phyloP scores from a whole-genome alignment of 1,140 invertebrate species.

The Microvelia longipes region DNA sequence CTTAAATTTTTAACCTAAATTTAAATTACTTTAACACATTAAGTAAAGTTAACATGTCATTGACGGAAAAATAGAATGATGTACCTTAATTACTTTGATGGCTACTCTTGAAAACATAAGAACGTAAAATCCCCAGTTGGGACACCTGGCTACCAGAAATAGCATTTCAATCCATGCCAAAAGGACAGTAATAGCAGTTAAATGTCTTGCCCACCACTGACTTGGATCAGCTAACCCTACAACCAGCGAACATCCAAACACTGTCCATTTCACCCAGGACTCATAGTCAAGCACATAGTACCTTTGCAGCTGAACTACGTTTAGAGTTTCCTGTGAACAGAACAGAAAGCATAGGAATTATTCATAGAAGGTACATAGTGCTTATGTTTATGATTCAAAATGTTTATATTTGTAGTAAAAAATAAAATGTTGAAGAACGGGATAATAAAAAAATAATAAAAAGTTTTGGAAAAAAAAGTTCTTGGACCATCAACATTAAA shows the following conservation, averaged over 20 bases:
- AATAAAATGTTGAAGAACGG: not conserved
- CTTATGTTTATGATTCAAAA: not conserved
- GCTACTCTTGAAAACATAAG: constrained; percentile 37
- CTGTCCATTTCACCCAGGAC: constrained; percentile 20
- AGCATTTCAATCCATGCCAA: constrained; percentile 37
- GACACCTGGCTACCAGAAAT: constrained; percentile 35
- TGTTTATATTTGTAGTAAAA: not conserved
- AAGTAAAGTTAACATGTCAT: too few relatives aligned
- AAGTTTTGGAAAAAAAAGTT: too few relatives aligned
- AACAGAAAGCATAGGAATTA: not conserved
- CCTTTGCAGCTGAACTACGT: constrained; percentile 15
- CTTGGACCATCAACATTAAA: too few relatives aligned
- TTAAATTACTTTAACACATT: too few relatives aligned
- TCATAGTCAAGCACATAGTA: constrained; percentile 20
- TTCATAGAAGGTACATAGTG: not conserved
- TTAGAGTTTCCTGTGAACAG: constrained; percentile 18
- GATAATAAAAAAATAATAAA: not conserved
- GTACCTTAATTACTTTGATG: constrained; percentile 33
- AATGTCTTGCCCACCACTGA: constrained; percentile 31
- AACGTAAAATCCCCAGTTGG: constrained; percentile 34
- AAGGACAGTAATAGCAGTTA: constrained; percentile 35
- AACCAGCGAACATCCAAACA: constrained; percentile 10
- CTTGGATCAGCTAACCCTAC: constrained; percentile 10
- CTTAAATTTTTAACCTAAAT: too few relatives aligned
- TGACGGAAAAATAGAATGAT: too few relatives aligned